Evolutionary conservation across 2,888 invertebrate genomes (phyloP), one percentile per base, ranked within the genome.

Genomic region (Laothoe populi): DNA sequence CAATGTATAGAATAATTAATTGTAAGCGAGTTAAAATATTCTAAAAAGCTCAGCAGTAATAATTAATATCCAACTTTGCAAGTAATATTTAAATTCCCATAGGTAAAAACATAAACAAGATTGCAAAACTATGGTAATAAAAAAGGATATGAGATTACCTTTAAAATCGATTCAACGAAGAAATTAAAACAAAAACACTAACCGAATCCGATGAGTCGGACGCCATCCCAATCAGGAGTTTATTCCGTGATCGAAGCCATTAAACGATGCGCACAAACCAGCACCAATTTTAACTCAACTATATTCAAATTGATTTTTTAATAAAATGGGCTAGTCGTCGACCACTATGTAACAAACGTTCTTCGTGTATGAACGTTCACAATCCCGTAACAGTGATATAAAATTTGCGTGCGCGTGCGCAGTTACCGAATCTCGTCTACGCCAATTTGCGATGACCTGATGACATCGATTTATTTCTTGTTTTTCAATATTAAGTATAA

Each of bases 331-430:
- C 48, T 48, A 48, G 48, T 48, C 24, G 31, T 21, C 49, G 49
- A 60, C 40, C 60, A 49, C 40, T 60, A 60, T 49, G 60, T 60
- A 60, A 60, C 60, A 49, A 49, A 48, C 60, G 38, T 42, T 49
- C 35, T 31, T 35, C 35, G 53, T 35, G 19, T 53, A 31, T 53
- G 49, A 49, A 40, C 60, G 48, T 40, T 60, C 48, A 46, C n/a
- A 53, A 53, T 82, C 77, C 84, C 83, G 83, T 82, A 86, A 83
- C 71, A 68, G 71, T 73, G 78, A 79, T 74, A 70, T 69, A 66
- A 60, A 67, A 59, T 70, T 79, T 65, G 77, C 76, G 81, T 81
- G 86, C 72, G 75, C 74, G 63, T 67, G 70, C 69, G 74, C 78
- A 71, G 65, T 77, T 70, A 63, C 49, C 63, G 65, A 69, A 71